phyloP scores from a whole-genome alignment of 1,140 invertebrate genomes.

The Drosophila athabasca region DNA sequence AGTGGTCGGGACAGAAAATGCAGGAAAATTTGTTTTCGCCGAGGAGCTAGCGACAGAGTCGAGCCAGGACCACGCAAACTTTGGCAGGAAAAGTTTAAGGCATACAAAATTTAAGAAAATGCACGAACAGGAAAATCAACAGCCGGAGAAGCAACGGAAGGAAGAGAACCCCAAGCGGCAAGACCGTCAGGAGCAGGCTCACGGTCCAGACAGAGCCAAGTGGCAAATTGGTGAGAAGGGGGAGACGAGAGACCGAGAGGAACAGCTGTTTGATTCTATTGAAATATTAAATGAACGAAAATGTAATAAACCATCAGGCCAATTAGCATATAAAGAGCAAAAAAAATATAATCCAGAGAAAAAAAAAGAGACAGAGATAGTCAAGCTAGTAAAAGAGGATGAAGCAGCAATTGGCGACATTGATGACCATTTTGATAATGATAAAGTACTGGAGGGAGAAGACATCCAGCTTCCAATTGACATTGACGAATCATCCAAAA shows the following conservation, averaged over 20 bases:
- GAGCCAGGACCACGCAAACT: slow-evolving; percentile 44
- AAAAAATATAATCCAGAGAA: no score
- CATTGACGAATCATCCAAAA: slow-evolving; percentile 66
- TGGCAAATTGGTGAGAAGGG: slow-evolving; percentile 11
- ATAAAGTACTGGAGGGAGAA: slow-evolving; percentile 53
- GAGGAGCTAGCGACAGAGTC: slow-evolving; percentile 4
- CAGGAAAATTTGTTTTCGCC: slow-evolving; percentile 25
- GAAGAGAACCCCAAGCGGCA: slow-evolving; percentile 10
- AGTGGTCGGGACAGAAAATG: background rate
- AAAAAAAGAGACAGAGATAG: background rate
- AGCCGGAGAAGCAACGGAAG: slow-evolving; percentile 40
- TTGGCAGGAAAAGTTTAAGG: slow-evolving; percentile 66
- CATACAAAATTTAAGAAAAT: slow-evolving; percentile 74
- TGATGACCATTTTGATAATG: slow-evolving; percentile 70
- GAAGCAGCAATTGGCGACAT: slow-evolving; percentile 70
- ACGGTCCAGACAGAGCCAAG: slow-evolving; percentile 8
- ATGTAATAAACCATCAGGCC: slow-evolving; percentile 67
- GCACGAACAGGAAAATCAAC: slow-evolving; percentile 66
- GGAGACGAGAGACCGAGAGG: slow-evolving; percentile 6
- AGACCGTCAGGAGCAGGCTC: slow-evolving; percentile 29
- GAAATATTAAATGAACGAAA: slow-evolving; percentile 80
- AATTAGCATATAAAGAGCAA: background rate
- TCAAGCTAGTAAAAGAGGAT: slow-evolving; percentile 12
- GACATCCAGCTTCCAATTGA: slow-evolving; percentile 56
- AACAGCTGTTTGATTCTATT: slow-evolving; percentile 71